phyloP scores from a whole-genome alignment of 92 coral and sea anemone species.

The Palythoa grandis region DNA sequence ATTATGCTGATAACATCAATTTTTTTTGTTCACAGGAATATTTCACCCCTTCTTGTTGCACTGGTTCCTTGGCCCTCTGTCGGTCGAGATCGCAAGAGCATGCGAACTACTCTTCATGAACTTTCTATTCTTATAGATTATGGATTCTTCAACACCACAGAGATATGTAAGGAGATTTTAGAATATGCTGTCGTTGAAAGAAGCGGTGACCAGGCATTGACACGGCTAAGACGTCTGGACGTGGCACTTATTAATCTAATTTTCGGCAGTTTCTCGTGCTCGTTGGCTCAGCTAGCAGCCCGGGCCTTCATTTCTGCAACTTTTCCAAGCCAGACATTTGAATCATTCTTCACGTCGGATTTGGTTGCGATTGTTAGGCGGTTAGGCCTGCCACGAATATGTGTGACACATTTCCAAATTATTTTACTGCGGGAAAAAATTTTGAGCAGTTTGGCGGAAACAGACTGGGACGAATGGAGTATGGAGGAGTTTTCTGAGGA shows the following conservation, averaged over 20 bases:
- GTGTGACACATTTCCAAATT: constrained; percentile 70
- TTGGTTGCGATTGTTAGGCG: constrained; percentile 48
- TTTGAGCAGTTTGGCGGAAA: constrained; percentile 61
- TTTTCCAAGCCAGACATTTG: constrained; percentile 50
- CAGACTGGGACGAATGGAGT: constrained; percentile 84
- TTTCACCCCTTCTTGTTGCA: constrained; percentile 80
- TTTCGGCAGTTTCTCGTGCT: constrained; percentile 68
- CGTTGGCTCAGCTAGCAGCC: constrained; percentile 71
- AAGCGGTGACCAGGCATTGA: constrained; percentile 49
- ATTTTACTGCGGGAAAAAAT: constrained; percentile 73
- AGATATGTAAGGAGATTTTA: constrained; percentile 68
- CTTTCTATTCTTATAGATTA: constrained; percentile 68
- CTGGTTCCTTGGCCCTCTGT: constrained; percentile 72
- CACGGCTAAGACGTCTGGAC: constrained; percentile 59
- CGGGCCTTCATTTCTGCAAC: constrained; percentile 54
- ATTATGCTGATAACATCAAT: neutral
- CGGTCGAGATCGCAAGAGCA: constrained; percentile 51
- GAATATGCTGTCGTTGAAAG: constrained; percentile 66
- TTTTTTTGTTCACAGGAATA: constrained; percentile 43
- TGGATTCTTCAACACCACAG: constrained; percentile 68
- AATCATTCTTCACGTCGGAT: constrained; percentile 57
- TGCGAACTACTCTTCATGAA: constrained; percentile 26
- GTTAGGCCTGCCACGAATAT: constrained; percentile 65
- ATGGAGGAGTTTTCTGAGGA: constrained; percentile 73
- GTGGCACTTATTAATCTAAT: constrained; percentile 50